phyloP scores from a whole-genome alignment of 2,113 vertebrate genomes.

The Pogonocichla stellata region DNA sequence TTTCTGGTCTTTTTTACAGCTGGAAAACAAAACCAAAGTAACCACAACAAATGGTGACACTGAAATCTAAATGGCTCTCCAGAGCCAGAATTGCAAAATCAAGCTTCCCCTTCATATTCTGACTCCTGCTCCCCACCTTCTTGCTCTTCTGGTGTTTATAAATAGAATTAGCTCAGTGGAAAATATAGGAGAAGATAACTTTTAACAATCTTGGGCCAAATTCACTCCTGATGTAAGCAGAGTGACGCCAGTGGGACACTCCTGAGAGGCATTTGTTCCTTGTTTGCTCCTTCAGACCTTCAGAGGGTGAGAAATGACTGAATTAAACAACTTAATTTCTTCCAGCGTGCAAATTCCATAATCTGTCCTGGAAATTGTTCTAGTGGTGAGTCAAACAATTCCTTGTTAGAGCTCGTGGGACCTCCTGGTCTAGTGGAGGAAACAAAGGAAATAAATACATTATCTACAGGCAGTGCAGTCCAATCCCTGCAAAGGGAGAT shows the following conservation, averaged over 20 bases:
- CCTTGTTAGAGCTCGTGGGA: background rate
- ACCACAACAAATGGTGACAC: background rate
- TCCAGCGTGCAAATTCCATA: slow-evolving; percentile 29
- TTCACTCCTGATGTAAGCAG: background rate
- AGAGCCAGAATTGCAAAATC: background rate
- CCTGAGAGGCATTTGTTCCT: background rate
- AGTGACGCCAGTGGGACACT: background rate
- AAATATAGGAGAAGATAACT: background rate
- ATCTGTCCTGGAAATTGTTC: slow-evolving; percentile 33
- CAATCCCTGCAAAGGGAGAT: background rate
- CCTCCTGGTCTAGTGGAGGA: background rate
- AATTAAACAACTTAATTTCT: slow-evolving; percentile 56
- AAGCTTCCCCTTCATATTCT: background rate
- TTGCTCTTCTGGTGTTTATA: background rate
- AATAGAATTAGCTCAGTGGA: background rate
- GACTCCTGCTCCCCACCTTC: background rate
- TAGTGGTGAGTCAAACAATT: slow-evolving; percentile 35
- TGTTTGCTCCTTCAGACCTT: slow-evolving; percentile 40
- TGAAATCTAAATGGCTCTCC: background rate
- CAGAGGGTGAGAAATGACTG: background rate
- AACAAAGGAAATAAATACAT: background rate
- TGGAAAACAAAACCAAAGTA: background rate
- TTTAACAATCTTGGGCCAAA: background rate
- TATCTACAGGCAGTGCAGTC: background rate
- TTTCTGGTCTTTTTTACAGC: background rate